Percentiles rank a stretch among this genome's conserved stretches.
Conservation (phyloP, 2,888 invertebrate species). For the Oscheius onirici region DNA sequence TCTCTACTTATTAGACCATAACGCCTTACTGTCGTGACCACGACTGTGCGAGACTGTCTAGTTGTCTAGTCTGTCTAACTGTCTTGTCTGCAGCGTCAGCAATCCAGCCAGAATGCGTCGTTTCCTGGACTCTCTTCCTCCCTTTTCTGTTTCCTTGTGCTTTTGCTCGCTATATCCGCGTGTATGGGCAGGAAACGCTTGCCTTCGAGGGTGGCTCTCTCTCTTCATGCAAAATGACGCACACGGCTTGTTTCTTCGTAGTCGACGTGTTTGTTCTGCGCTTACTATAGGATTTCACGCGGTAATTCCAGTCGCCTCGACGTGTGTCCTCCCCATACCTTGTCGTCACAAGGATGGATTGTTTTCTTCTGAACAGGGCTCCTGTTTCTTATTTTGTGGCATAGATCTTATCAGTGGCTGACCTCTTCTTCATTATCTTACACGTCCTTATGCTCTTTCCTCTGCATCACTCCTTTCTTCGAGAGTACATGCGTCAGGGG, state of each 20-base stretch:
- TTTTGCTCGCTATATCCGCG: background rate
- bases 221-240: slow-evolving; percentile 19
- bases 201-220: background rate
- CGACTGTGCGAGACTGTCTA: too few species aligned
- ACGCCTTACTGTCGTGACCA: too few species aligned
- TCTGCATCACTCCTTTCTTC: too few species aligned
- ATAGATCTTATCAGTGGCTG: too few species aligned
- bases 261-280: slow-evolving; percentile 32
- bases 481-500: too few species aligned
- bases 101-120: too few species aligned
- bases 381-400: background rate
- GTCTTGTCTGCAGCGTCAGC: too few species aligned
- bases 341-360: slow-evolving; percentile 13
- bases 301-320: slow-evolving; percentile 29
- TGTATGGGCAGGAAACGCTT: slow-evolving; percentile 1
- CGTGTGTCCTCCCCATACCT: background rate
- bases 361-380: background rate
- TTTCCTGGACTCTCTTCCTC: background rate
- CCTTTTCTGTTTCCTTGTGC: background rate
- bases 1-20: too few species aligned
- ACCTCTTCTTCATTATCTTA: too few species aligned
- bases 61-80: too few species aligned
- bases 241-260: slow-evolving; percentile 29
- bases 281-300: slow-evolving; percentile 37
- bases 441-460: too few species aligned